Base-by-base conservation (phyloP, 1,140 invertebrate genomes). In the Spodoptera litura region DNA sequence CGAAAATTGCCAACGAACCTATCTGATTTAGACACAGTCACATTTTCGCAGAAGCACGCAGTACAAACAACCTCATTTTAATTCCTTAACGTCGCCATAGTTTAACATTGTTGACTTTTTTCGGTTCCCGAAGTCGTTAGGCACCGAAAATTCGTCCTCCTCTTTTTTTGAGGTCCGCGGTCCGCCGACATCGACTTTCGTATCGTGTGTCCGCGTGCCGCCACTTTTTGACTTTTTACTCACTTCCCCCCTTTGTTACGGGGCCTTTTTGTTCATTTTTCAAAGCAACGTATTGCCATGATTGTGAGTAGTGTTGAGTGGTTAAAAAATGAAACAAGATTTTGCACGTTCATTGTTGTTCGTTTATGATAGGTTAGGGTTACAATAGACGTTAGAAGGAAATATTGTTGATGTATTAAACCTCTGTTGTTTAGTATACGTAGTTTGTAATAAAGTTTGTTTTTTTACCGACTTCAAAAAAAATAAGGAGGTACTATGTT, bases 31-130 rank as follows among this genome's bases (percentile, higher is more conserved):
- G 44, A 13, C 62, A 64, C 20, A 61, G 72, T 53, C 71, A 61
- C 61, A 68, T 78, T 81, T 87, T 90, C 87, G 25, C 51, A 81
- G 87, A 88, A 73, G 5, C 68, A 1, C 55, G 11, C 52, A 27
- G 6, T 55, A 55, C 15, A 15, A 71, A 73, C 79, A 64, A 68
- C 56, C 80, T 89, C 85, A 89, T 89, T 87, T 86, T 86, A 83
- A 87, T 89, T 87, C 86, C 79, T 78, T 2, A 58, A 80, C 84
- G 81, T 82, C 85, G 85, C 87, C 89, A 87, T 88, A 88, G 86
- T 89, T 90, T 89, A 90, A 85, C 89, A 90, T 90, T 92, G 91
- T 90, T 89, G 84, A 82, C 85, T 77, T 83, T 83, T 81, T 85
- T 80, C 49, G 73, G 49, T 64, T 59, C 52, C 62, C 52, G 52